These are phyloP conservation scores for Galerucella nymphaeae DNA, from an alignment of 2,888 invertebrate genomes.

Conservation along the genomic window DNA sequence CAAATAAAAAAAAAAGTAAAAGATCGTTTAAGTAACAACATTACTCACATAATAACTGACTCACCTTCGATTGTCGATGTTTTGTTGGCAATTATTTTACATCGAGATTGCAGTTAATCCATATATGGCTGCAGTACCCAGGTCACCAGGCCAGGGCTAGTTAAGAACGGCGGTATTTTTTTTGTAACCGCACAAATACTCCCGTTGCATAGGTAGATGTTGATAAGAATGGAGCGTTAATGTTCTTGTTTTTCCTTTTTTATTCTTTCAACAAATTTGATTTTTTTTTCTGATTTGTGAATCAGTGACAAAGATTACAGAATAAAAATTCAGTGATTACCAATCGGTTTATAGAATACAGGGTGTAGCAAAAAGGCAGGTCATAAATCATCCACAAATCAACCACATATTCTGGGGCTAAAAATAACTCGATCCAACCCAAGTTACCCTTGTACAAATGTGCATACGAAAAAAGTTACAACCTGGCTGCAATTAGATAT, in stretches of 20 bases:
- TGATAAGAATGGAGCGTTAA: neutral
- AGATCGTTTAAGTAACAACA: constrained; percentile 21
- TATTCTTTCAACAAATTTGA: neutral
- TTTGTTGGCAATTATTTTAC: constrained; percentile 34
- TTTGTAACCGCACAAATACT: constrained; percentile 11
- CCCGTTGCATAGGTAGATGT: neutral
- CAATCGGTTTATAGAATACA: no score
- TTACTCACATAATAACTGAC: constrained; percentile 36
- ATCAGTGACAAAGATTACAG: no score
- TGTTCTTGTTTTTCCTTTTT: neutral
- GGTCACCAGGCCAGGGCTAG: constrained; percentile 51
- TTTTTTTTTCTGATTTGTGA: no score
- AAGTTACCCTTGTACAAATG: no score
- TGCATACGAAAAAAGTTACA: no score
- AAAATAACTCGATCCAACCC: no score
- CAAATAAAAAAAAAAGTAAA: constrained; percentile 6
- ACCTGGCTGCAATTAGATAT: no score
- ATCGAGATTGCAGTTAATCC: constrained; percentile 38
- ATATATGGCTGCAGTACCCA: constrained; percentile 42
- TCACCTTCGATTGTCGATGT: constrained; percentile 40
- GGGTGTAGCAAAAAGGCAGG: no score
- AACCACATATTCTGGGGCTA: no score
- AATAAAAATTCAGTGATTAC: no score
- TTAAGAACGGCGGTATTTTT: neutral
- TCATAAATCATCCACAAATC: no score